A percentile compares a stretch with the other conserved stretches of the same genome.
These are phyloP conservation scores for Mycogona germanica DNA, from an alignment of 2,888 invertebrate species.

Conservation along the genomic window DNA sequence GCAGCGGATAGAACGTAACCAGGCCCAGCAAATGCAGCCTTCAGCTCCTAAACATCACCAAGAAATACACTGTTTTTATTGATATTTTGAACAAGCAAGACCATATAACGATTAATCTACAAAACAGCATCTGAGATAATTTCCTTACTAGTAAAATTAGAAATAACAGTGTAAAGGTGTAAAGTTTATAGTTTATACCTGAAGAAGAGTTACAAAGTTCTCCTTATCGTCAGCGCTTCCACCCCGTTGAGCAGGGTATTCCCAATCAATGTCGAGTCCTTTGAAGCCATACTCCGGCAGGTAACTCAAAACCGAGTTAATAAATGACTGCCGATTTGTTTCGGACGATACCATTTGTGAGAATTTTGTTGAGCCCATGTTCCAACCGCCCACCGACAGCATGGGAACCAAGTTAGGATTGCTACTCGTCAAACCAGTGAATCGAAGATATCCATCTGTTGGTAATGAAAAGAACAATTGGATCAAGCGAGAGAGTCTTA, in stretches of 20 bases:
- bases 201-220: slow-evolving; percentile 43
- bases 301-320: not conserved
- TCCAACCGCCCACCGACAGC: slow-evolving; percentile 12
- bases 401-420: slow-evolving; percentile 2
- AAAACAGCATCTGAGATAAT: not conserved
- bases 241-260: slow-evolving; percentile 30
- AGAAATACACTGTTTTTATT: not conserved
- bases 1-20: slow-evolving; percentile 47
- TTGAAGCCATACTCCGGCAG: slow-evolving; percentile 1
- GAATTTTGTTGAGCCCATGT: not conserved
- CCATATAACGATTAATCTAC: not conserved
- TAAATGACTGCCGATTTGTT: not conserved
- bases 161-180: too few species aligned
- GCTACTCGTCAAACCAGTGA: not conserved
- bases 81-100: not conserved
- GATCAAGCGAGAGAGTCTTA: not conserved
- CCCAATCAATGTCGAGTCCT: slow-evolving; percentile 29
- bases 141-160: not conserved
- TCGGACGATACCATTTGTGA: slow-evolving; percentile 2
- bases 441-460: slow-evolving; percentile 2
- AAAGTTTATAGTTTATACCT: slow-evolving; percentile 18
- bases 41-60: slow-evolving; percentile 38
- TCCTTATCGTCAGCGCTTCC: slow-evolving; percentile 29
- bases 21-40: slow-evolving; percentile 41
- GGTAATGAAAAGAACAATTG: not conserved